Percentiles rank a stretch among this genome's conserved stretches.
phyloP scores from a whole-genome alignment of 2,888 invertebrate genomes.

The Tuta absoluta region DNA sequence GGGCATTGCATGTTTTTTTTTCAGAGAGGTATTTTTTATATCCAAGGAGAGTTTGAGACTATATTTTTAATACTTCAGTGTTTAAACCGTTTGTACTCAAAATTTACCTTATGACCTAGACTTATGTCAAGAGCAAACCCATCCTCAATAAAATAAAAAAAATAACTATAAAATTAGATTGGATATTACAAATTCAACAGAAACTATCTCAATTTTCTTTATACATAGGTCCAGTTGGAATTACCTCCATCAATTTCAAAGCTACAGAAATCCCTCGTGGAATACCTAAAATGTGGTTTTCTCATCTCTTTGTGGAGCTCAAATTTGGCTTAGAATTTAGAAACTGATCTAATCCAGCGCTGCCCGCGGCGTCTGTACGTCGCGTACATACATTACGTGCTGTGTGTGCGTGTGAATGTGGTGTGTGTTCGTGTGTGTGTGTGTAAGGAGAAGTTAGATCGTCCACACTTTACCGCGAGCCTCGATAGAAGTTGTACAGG shows the following conservation, averaged over 20 bases:
- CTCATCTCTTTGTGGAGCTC: conserved; percentile 25
- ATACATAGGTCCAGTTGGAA: neutral
- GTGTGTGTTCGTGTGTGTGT: conserved; percentile 49
- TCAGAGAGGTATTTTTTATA: no score
- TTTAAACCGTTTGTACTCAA: no score
- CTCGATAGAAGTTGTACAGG: conserved; percentile 74
- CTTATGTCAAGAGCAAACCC: no score
- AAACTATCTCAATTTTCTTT: conserved; percentile 1
- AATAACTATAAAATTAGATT: no score
- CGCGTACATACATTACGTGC: conserved; percentile 34
- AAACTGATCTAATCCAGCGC: conserved; percentile 64
- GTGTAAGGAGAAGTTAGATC: conserved; percentile 80
- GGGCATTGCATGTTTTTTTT: no score
- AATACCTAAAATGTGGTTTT: conserved; percentile 24
- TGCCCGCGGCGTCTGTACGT: conserved; percentile 60
- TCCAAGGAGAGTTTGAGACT: no score
- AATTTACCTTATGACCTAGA: no score
- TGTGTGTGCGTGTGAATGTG: conserved; percentile 40
- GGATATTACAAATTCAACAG: neutral
- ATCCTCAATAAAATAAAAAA: no score
- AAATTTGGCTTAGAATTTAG: conserved; percentile 28
- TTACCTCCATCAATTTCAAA: conserved; percentile 18
- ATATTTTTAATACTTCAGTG: no score
- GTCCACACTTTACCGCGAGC: conserved; percentile 80
- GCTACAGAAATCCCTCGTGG: conserved; percentile 14